Percentiles rank a stretch among this genome's conserved stretches.
These are phyloP conservation scores for Podargus strigoides DNA, from an alignment of 2,797 vertebrate species.

Conservation along the genomic window DNA sequence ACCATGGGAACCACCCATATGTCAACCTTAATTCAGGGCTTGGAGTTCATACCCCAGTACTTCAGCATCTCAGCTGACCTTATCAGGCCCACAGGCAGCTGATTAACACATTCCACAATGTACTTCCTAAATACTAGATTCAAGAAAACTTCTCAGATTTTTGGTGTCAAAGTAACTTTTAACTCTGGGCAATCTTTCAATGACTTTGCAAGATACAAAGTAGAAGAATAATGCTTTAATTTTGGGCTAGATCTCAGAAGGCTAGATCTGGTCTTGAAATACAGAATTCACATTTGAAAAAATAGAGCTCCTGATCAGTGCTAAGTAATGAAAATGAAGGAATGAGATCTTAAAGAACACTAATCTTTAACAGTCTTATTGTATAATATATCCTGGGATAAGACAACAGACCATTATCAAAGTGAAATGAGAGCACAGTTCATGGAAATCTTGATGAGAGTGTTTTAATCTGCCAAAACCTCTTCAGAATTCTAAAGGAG, in stretches of 20 bases:
- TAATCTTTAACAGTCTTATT: neutral
- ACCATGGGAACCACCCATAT: no score
- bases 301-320: neutral
- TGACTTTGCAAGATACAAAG: neutral
- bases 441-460: neutral
- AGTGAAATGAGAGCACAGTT: neutral
- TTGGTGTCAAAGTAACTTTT: neutral
- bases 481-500: neutral
- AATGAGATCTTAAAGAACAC: neutral
- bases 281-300: neutral
- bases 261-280: neutral
- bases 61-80: neutral
- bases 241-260: neutral
- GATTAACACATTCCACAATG: neutral
- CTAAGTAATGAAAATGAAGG: neutral
- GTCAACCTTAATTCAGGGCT: no score
- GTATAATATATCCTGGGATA: neutral
- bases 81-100: neutral
- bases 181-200: neutral
- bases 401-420: neutral
- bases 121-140: neutral
- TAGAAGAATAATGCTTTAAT: neutral
- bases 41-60: no score
- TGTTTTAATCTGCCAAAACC: neutral
- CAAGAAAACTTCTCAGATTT: neutral